Base-by-base conservation (phyloP, 2,113 vertebrate species). In the Nothoprocta pentlandii region DNA sequence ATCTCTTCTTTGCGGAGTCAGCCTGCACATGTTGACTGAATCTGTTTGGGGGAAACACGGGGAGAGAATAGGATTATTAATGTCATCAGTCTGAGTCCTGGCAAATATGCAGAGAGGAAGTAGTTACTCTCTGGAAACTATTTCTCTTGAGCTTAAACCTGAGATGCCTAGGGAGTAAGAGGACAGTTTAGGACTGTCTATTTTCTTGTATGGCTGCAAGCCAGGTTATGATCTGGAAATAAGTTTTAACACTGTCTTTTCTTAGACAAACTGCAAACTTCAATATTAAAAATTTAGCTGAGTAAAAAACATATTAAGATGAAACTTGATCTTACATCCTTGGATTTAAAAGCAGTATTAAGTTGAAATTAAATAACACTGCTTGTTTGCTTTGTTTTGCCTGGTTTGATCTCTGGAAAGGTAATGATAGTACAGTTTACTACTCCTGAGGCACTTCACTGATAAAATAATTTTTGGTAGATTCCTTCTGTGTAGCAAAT, bases 121-220 rank as follows among this genome's bases (percentile, higher is more conserved):
- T 75, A 85, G 67, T 90, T 85, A 47, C 47, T 88, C 64, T 64
- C 61, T 91, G 82, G 58, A 96, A 92, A 73, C 84, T 54, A 86
- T 85, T 90, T 86, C 85, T 95, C 69, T 84, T 92, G 76, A 85
- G 53, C 10, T 94, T 93, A 93, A 93, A 94, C 16, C 44, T 81
- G 80, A 86, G 80, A 88, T 84, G 69, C 51, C 51, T 68, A 34
- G 42, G 59, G 73, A 93, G 39, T 51, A 80, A 77, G 15, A 12
- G 79, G 56, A 73, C 88, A 88, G 64, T 92, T 93, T 86, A 88
- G 80, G 42, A 80, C 34, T 73, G 58, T 64, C 56, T 83, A 4
- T 92, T 92, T 96, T 91, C 71, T 85, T 93, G 56, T 68, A 80
- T 68, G 87, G 82, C 85, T 91, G n/a, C 62, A 89, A 87, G 69